These are phyloP conservation scores for Callocephalon fimbriatum DNA, from an alignment of 2,113 vertebrate genomes.

Conservation along the genomic window DNA sequence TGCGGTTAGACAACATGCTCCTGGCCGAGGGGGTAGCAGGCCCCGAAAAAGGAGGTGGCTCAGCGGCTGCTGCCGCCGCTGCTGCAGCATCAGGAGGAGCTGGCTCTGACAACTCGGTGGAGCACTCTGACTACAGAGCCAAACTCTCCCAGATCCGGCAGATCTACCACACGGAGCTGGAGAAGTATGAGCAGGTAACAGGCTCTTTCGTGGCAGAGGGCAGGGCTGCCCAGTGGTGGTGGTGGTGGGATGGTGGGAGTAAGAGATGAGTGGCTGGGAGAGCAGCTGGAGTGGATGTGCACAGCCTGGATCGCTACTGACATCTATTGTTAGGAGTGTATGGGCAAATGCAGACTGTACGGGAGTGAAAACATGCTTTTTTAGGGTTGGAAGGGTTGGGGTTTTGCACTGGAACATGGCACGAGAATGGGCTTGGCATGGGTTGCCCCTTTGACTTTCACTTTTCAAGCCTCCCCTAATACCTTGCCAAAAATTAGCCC, in stretches of 20 bases:
- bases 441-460: not conserved
- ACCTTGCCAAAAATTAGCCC: not conserved
- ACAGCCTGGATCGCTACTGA: not conserved
- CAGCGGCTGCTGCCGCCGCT: slow-evolving; percentile 88
- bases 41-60: slow-evolving; percentile 93
- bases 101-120: slow-evolving; percentile 90
- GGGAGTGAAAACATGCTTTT: not conserved
- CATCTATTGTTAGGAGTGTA: not conserved
- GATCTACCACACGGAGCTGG: slow-evolving; percentile 99
- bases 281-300: accelerated
- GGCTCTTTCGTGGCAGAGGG: not conserved
- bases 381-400: not conserved
- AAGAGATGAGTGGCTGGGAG: accelerated
- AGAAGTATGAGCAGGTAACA: slow-evolving; percentile 98
- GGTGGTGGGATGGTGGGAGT: accelerated
- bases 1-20: slow-evolving; percentile 98
- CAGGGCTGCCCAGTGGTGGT: not conserved
- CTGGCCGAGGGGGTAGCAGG: slow-evolving; percentile 94
- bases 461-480: not conserved
- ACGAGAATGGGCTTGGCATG: accelerated
- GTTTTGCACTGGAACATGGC: accelerated
- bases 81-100: slow-evolving; percentile 89
- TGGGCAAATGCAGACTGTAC: not conserved
- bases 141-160: slow-evolving; percentile 97
- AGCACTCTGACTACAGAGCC: slow-evolving; percentile 96